Evolutionary conservation across 2,888 invertebrate genomes (phyloP), one percentile per base, ranked within the genome.

Genomic region (Hydrotaea cyrtoneurina): DNA sequence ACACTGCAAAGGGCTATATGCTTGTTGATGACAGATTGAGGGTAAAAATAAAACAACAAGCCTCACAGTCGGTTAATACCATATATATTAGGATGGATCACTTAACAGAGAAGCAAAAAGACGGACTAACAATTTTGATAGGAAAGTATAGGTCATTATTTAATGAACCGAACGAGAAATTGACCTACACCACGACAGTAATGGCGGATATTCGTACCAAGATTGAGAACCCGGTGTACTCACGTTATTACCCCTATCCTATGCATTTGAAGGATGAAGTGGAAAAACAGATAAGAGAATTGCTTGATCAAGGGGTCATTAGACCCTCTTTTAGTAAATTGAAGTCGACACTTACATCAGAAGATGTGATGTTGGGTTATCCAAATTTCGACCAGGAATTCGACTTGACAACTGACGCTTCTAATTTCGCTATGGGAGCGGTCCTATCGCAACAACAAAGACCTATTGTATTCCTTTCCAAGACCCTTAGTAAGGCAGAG

Each of bases 401-500:
- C 4, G 15, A 80, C 10, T 57, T 83, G 0, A 69, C 75, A 1
- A 84, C 80, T 7, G 78, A 80, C 23, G 80, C 84, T 4, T 80
- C 64, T 19, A 76, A 81, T 11, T 77, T 19, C 23, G 81, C 81
- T 0, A 8, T 85, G 8, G 81, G 79, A n/a, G 81, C 78, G 21
- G 66, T 80, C 31, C 39, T 80, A 26, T 36, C 43, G 15, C 66
- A 80, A 39, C 43, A 74, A 5, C 57, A 72, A 23, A 78, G 50
- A 59, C 76, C 79, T 57, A 85, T 85, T 17, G 15, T 77, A 0
- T 79, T 77, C 7, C 71, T 82, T 3, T 85, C 78, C 5, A 36
- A 73, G 59, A 79, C 66, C 15, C 73, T 82, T 0, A 19, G 8
- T 17, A 74, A 75, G 19, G 7, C 75, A 13, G 80, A 80, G 36